A percentile compares a stretch with the other conserved stretches of the same genome.
These are phyloP conservation scores for Oncorhynchus mykiss DNA, from an alignment of 2,113 vertebrate genomes.

Conservation along the genomic window DNA sequence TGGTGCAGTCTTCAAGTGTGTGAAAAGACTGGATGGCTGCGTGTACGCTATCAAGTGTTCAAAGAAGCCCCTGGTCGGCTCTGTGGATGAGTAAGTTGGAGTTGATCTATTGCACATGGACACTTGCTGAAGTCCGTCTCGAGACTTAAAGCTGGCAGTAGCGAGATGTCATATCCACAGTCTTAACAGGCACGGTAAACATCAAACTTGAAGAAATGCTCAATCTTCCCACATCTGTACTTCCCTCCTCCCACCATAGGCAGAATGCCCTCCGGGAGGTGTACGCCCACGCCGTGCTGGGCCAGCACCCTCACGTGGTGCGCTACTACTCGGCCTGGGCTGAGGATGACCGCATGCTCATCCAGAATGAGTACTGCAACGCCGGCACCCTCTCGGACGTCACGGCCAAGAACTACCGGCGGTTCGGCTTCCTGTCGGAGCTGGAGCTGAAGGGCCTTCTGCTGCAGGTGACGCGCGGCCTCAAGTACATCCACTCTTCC, in stretches of 20 bases:
- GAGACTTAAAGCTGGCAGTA: no score
- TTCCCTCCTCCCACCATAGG: constrained; percentile 60
- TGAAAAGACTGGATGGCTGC: constrained; percentile 94
- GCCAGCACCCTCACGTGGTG: constrained; percentile 95
- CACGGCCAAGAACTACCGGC: constrained; percentile 87
- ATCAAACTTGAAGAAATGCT: no score
- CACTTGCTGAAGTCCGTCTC: no score
- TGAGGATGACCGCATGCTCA: constrained; percentile 99
- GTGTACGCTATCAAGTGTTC: constrained; percentile 95
- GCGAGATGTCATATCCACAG: no score
- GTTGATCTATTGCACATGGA: not conserved
- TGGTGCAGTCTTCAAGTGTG: constrained; percentile 93
- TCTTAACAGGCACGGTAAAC: no score
- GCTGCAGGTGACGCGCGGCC: constrained; percentile 89
- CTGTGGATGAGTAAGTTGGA: constrained; percentile 92
- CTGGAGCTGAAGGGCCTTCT: constrained; percentile 90
- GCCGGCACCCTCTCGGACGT: constrained; percentile 94
- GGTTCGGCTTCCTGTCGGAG: constrained; percentile 84
- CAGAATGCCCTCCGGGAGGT: constrained; percentile 96
- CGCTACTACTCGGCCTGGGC: constrained; percentile 98
- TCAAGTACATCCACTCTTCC: constrained; percentile 95
- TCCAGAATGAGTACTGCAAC: constrained; percentile 98
- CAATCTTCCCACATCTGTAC: not conserved
- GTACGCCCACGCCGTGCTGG: constrained; percentile 95
- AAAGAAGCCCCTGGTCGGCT: constrained; percentile 94